Base-by-base conservation (phyloP, 2,888 invertebrate genomes). In the Orthosia cruda region DNA sequence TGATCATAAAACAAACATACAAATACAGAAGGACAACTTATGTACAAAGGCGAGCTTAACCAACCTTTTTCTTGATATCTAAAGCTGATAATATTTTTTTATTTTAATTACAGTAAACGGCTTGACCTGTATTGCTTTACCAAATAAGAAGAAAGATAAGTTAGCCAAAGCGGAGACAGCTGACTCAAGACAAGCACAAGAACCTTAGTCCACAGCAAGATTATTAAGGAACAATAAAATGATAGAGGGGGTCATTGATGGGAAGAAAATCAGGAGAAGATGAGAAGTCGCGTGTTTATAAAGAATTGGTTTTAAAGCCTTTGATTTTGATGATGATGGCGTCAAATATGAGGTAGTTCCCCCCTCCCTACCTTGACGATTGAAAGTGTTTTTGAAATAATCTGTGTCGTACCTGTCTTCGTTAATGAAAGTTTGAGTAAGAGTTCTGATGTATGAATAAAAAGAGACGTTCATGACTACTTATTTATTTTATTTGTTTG, bases 101-200 rank as follows among this genome's bases (percentile, higher is more conserved):
- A 65, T 62, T 78, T 79, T 68, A 26, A 75, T 91, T 93, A 3
- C 93, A 96, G 96, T 92, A 0, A 95, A 96, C 70, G 91, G 94
- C 0, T 52, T 95, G 16, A 88, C 91, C 78, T 96, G 96, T 75
- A 83, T 95, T 3, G 92, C 93, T 4, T 90, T 96, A 0, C 96
- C 96, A 1, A 91, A 91, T 23, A 94, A 90, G 82, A 92, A 91
- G 62, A 91, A 84, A 50, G 83, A 83, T 0, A 87, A 73, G 23
- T 70, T 88, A 5, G 68, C 88, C 1, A 90, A 89, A 61, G 52
- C 47, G 0, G 15, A n/a, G 2, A 3, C 40, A 15, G 1, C 20
- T 47, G 61, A 45, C 52, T 3, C 67, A 12, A 68, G 2, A 62
- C 20, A 61, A 54, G 32, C 23, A 1, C 62, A 74, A 40, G 81